Base-by-base conservation (phyloP, 1,140 invertebrate genomes). In the Zophobas atratus region DNA sequence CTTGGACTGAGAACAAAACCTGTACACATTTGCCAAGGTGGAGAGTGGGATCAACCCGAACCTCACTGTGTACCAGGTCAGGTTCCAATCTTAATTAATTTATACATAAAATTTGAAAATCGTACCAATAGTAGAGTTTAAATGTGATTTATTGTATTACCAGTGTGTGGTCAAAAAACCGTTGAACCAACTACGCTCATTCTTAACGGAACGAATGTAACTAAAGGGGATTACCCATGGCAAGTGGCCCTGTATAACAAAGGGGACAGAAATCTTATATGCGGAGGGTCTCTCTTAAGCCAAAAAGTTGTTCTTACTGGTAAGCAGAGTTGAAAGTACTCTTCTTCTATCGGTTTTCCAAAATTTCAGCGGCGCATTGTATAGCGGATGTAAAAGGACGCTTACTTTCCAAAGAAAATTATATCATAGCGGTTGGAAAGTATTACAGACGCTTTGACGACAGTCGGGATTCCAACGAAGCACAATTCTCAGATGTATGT, bases 281-380 rank as follows among this genome's bases (percentile, higher is more conserved):
- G 60, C 43, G 60, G 60, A 4, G 60, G 60, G 43, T 67, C 60
- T 5, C n/a, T 67, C 2, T 32, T 67, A 67, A 67, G 70, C 3
- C 75, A 77, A 70, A 78, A 57, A 48, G 53, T 83, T 49, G 77
- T 82, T 2, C 1, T 82, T 2, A 83, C 60, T n/a, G 49, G 49
- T 20, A 51, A 51, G 49, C n/a, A n/a, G 3, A 4, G 3, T 8
- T 4, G 6, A 46, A 46, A 46, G 43, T 46, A 8, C 43, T 46
- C 6, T 46, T 46, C 2, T 20, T 20, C 20, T 20, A 20, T 20
- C 20, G 20, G 20, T n/a, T 51, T 6, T 51, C 6, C 6, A 51
- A 51, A 20, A 6, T 51, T 51, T 4, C n/a, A 82, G 82, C 82
- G 76, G 82, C 81, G 1, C 82, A 83, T 80, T 83, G 82, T 76